Conservation (phyloP, 2,888 invertebrate genomes). For the Mesorhabditis spiculigera region DNA sequence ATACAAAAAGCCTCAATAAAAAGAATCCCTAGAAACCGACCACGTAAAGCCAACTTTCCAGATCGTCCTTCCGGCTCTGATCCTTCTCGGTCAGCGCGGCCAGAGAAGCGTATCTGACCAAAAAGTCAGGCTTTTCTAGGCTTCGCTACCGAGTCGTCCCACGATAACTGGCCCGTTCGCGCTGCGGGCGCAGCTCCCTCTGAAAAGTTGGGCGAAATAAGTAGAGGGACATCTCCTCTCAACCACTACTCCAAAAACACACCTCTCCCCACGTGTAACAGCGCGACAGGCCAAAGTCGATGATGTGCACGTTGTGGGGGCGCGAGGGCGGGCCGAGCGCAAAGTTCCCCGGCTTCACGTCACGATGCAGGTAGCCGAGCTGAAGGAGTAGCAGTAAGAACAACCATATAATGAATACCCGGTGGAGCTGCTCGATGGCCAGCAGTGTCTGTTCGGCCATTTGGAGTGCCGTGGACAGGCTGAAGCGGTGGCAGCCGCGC, state of each 20-base stretch:
- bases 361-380: slow-evolving; percentile 47
- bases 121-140: background rate
- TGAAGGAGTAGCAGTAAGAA: slow-evolving; percentile 11
- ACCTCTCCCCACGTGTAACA: slow-evolving; percentile 29
- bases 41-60: slow-evolving; percentile 53
- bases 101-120: slow-evolving; percentile 37
- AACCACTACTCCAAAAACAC: background rate
- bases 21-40: slow-evolving; percentile 9
- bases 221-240: background rate
- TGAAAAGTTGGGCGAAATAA: slow-evolving; percentile 9
- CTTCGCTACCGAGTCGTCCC: slow-evolving; percentile 36
- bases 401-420: slow-evolving; percentile 16
- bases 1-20: slow-evolving; percentile 9
- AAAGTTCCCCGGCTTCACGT: slow-evolving; percentile 45
- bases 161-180: slow-evolving; percentile 40
- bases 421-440: slow-evolving; percentile 35
- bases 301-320: slow-evolving; percentile 38
- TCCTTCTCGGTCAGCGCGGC: slow-evolving; percentile 35
- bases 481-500: slow-evolving; percentile 23
- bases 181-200: slow-evolving; percentile 39
- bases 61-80: slow-evolving; percentile 47
- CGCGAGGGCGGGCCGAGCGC: slow-evolving; percentile 33
- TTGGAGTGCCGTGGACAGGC: slow-evolving; percentile 31
- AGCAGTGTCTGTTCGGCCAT: slow-evolving; percentile 31
- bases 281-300: slow-evolving; percentile 48